Evolutionary conservation across 2,888 invertebrate species (phyloP).

Genomic region (Sesia bembeciformis): DNA sequence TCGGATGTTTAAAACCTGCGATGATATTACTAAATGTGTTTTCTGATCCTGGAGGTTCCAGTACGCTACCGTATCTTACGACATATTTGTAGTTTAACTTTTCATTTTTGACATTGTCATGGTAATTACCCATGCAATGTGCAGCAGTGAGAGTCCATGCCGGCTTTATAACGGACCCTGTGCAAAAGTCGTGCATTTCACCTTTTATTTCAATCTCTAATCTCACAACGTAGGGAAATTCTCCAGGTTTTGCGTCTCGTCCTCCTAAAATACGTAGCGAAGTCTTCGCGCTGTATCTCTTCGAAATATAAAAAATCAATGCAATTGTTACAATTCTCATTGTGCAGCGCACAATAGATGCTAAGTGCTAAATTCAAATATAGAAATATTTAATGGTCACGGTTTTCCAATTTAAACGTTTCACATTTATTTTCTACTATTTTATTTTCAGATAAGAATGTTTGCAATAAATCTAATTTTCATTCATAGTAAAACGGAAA

Average conservation of each 20-base stretch:
- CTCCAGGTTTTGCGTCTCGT: neutral
- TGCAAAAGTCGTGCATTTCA: neutral
- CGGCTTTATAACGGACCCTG: neutral
- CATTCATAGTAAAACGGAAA: too few species aligned
- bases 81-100: neutral
- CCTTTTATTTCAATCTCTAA: neutral
- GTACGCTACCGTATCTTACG: neutral
- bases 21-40: neutral
- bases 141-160: neutral
- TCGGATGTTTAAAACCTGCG: neutral
- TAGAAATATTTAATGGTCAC: too few species aligned
- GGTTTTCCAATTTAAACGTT: too few species aligned
- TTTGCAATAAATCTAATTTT: too few species aligned
- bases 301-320: too few species aligned
- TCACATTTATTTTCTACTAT: too few species aligned
- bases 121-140: neutral
- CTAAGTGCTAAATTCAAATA: too few species aligned
- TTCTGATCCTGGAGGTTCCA: neutral
- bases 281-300: neutral
- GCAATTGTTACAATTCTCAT: too few species aligned
- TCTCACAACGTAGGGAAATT: neutral
- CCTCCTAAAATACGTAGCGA: neutral
- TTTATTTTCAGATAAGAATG: too few species aligned
- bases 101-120: neutral
- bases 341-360: too few species aligned